Evolutionary conservation across 2,797 vertebrate genomes (phyloP).

Genomic region (Sciurus vulgaris): DNA sequence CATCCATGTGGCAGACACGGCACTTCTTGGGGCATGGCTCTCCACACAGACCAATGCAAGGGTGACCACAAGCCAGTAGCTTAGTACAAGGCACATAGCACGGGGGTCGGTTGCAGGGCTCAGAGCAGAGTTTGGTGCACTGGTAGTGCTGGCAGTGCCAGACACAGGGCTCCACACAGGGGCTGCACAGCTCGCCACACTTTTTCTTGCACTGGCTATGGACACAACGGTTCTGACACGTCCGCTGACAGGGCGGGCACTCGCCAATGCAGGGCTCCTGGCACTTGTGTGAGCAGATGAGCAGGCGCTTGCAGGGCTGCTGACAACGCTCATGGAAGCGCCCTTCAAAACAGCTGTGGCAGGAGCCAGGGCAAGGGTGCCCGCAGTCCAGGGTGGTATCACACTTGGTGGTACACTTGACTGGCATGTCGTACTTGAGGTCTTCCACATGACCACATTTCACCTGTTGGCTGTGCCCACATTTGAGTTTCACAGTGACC

Average conservation of each 20-base stretch:
- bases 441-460: conserved; percentile 86
- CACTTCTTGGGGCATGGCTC: conserved; percentile 95
- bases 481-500: conserved; percentile 88
- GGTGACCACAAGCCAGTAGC: conserved; percentile 91
- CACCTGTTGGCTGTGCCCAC: conserved; percentile 91
- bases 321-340: conserved; percentile 92
- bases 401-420: conserved; percentile 89
- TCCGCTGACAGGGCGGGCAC: too few relatives aligned
- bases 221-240: conserved; percentile 92
- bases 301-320: conserved; percentile 88
- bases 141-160: conserved; percentile 93
- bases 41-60: conserved; percentile 95
- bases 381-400: conserved; percentile 89
- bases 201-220: conserved; percentile 93
- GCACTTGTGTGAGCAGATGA: conserved; percentile 95
- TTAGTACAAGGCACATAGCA: conserved; percentile 91
- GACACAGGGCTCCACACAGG: conserved; percentile 93
- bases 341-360: conserved; percentile 91
- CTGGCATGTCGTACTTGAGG: conserved; percentile 70
- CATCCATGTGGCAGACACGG: conserved; percentile 91
- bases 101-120: conserved; percentile 93
- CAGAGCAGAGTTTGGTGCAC: conserved; percentile 93
- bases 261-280: conserved; percentile 90
- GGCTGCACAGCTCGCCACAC: conserved; percentile 92
- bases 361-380: conserved; percentile 91